Evolutionary conservation across 2,797 vertebrate species (phyloP), one percentile per base, ranked within the genome.

Genomic region (Luscinia luscinia): DNA sequence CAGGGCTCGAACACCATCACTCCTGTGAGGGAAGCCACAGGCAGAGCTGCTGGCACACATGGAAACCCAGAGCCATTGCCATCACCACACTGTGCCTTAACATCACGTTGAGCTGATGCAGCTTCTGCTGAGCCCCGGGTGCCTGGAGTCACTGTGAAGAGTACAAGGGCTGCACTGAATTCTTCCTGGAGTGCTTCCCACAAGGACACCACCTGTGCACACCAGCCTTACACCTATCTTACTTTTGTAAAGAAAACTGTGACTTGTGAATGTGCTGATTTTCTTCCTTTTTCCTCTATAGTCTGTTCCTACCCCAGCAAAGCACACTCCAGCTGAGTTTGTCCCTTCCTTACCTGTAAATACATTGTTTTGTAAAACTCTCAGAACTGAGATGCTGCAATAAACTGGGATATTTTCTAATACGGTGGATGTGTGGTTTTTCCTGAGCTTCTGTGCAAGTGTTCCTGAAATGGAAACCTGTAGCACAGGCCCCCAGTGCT

Each of bases 341-440:
- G 9, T 52, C 36, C 64, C 24, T 30, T 73, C 63, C 46, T 55
- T 24, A 20, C 49, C 70, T 97, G 94, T 97, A 97, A 95, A 96
- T 96, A 95, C 40, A 14, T 32, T 43, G 22, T 96, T 96, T 96
- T 96, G 55, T 96, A 97, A 89, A 88, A 76, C 46, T 40, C 75
- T 32, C 4, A 49, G 76, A 86, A 89, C 34, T 63, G 70, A 87
- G 38, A 94, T 14, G 51, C 75, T 84, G 84, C 30, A 95, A 94
- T 97, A 97, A 97, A 97, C 58, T 24, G 49, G 59, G n/a, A 32
- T 94, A 40, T 97, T 97, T 96, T 90, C 70, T 97, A 96, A 69
- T 41, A 14, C 15, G 36, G 32, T 23, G 40, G 3, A 57, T 49
- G 4, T 10, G 27, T 80, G 13, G 34, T 78, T 90, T 82, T 82